Evolutionary conservation across 1,140 invertebrate species (phyloP).

Genomic region (Bombus vancouverensis): DNA sequence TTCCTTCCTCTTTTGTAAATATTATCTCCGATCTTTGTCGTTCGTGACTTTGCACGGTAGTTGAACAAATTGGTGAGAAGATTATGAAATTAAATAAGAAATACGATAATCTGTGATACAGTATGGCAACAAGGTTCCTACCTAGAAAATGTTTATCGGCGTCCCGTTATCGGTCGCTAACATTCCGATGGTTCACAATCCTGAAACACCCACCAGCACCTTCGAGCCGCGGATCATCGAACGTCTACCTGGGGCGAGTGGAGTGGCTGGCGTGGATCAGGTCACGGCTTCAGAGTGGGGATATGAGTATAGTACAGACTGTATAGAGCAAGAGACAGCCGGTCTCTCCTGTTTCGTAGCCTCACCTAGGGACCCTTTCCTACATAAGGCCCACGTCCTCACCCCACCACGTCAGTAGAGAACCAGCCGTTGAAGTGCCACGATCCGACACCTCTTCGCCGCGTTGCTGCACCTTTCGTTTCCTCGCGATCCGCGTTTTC

Average conservation of each 20-base stretch:
- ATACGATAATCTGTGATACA: background rate
- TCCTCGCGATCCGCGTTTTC: slow-evolving; percentile 1
- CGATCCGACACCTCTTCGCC: slow-evolving; percentile 56
- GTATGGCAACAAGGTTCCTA: background rate
- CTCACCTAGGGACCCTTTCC: slow-evolving; percentile 69
- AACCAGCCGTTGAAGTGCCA: slow-evolving; percentile 68
- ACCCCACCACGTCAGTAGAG: slow-evolving; percentile 75
- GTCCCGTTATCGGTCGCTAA: slow-evolving; percentile 16
- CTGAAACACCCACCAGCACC: slow-evolving; percentile 32
- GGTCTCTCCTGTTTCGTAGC: slow-evolving; percentile 65
- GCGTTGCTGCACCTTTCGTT: slow-evolving; percentile 16
- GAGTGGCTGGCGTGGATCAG: slow-evolving; percentile 68
- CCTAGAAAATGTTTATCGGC: background rate
- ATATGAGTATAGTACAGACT: slow-evolving; percentile 26
- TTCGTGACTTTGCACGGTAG: too few relatives aligned
- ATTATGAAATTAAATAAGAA: background rate
- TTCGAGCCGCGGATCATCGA: slow-evolving; percentile 52
- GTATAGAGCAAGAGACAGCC: slow-evolving; percentile 34
- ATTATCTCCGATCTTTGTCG: too few relatives aligned
- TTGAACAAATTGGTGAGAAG: too few relatives aligned
- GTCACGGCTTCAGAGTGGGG: slow-evolving; percentile 56
- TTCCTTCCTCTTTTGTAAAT: too few relatives aligned
- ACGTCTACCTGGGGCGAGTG: slow-evolving; percentile 67
- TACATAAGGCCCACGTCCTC: slow-evolving; percentile 79
- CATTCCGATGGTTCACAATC: slow-evolving; percentile 20